Conservation (phyloP, 2,797 vertebrate genomes). For the Gastrophryne carolinensis region DNA sequence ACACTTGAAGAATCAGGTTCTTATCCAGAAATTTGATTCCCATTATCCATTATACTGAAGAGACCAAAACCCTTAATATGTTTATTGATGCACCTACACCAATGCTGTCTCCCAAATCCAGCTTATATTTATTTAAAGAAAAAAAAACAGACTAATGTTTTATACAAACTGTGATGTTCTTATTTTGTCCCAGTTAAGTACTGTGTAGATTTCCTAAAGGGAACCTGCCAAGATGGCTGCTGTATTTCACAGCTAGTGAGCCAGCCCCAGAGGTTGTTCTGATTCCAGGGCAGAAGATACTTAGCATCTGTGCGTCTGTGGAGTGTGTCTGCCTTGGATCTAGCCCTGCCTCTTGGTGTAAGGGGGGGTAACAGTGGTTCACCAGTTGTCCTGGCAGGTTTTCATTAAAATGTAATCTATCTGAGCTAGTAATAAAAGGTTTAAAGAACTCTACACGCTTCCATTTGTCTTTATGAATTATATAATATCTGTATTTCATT, state of each 20-base stretch:
- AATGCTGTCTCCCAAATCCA: constrained; percentile 67
- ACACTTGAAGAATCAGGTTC: constrained; percentile 62
- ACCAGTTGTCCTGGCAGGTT: too few species aligned
- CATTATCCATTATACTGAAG: constrained; percentile 60
- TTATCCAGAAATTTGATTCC: constrained; percentile 61
- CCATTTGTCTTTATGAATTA: not conserved
- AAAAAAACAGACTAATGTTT: constrained; percentile 68
- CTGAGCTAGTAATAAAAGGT: constrained; percentile 44
- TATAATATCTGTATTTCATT: not conserved
- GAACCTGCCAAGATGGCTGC: too few species aligned
- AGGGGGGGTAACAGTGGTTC: too few species aligned
- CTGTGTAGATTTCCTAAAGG: constrained; percentile 40
- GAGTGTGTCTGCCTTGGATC: too few species aligned
- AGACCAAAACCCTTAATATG: constrained; percentile 63
- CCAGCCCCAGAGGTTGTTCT: too few species aligned
- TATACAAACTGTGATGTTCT: constrained; percentile 60
- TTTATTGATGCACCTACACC: constrained; percentile 32
- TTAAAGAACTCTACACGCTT: constrained; percentile 16
- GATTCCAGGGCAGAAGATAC: too few species aligned
- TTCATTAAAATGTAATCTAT: not conserved
- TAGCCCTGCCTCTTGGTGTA: too few species aligned
- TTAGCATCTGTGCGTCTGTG: too few species aligned
- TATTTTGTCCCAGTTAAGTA: constrained; percentile 46
- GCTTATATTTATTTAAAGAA: constrained; percentile 69
- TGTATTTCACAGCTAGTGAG: too few species aligned